phyloP scores from a whole-genome alignment of 1,140 invertebrate species.

The Triops longicaudatus region DNA sequence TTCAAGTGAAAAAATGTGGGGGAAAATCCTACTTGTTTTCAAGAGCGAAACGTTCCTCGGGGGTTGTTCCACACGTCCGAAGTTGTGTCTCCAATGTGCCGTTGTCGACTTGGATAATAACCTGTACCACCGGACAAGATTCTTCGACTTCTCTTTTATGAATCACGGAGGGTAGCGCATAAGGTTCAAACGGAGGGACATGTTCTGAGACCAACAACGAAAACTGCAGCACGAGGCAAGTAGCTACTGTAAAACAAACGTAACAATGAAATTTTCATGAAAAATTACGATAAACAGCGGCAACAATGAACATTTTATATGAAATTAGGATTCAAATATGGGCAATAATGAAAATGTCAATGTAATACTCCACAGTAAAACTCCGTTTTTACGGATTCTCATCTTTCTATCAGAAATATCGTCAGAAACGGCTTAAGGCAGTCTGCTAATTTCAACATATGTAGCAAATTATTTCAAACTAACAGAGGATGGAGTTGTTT shows the following conservation, averaged over 20 bases:
- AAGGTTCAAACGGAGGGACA: not conserved
- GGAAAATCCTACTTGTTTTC: not conserved
- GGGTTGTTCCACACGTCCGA: not conserved
- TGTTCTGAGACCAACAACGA: not conserved
- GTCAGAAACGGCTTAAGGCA: no score
- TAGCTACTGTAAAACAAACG: not conserved
- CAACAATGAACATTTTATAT: not conserved
- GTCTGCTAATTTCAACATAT: no score
- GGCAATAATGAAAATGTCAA: not conserved
- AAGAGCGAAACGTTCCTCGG: not conserved
- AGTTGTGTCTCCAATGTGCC: not conserved
- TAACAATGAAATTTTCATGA: no score
- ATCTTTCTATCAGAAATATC: no score
- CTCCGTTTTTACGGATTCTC: no score
- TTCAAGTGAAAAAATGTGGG: no score
- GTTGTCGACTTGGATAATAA: not conserved
- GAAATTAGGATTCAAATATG: no score
- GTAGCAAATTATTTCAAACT: no score
- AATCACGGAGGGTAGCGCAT: not conserved
- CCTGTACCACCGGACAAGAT: not conserved
- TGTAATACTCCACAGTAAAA: no score
- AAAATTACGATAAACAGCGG: no score
- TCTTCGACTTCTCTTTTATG: not conserved
- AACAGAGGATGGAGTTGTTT: no score
- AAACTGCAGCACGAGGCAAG: not conserved